A percentile compares a stretch with the other conserved stretches of the same genome.
These are phyloP conservation scores for Drosophila subsilvestris DNA, from an alignment of 2,888 invertebrate genomes.

Conservation along the genomic window DNA sequence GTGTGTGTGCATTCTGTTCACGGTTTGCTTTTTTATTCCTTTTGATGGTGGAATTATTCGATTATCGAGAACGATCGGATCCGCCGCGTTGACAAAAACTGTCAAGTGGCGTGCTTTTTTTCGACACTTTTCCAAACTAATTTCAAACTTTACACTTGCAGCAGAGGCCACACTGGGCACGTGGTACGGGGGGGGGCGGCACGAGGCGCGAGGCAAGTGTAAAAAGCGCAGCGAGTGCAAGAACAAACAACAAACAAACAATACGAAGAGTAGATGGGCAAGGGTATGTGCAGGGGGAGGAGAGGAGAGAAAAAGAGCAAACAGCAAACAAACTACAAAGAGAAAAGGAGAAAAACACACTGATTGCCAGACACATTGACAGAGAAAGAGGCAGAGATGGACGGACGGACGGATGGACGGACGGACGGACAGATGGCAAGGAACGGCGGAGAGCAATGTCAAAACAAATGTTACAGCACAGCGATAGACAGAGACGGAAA, in stretches of 20 bases:
- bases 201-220: constrained; percentile 35
- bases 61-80: neutral
- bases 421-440: constrained; percentile 3
- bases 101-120: constrained; percentile 5
- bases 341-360: constrained; percentile 11
- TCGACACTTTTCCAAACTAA: constrained; percentile 62
- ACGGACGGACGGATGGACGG: neutral
- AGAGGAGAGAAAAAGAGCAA: constrained; percentile 11
- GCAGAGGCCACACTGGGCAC: constrained; percentile 15
- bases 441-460: constrained; percentile 41
- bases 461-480: constrained; percentile 40
- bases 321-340: constrained; percentile 27
- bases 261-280: neutral
- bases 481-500: neutral
- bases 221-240: constrained; percentile 12
- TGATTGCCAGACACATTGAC: constrained; percentile 36
- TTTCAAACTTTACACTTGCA: constrained; percentile 68
- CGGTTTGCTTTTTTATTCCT: neutral
- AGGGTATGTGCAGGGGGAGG: too few relatives aligned
- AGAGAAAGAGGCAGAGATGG: constrained; percentile 14
- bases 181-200: neutral
- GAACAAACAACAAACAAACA: constrained; percentile 26
- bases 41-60: neutral
- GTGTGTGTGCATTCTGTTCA: neutral
- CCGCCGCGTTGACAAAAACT: neutral